Evolutionary conservation across 2,113 vertebrate genomes (phyloP), one percentile per base, ranked within the genome.

Genomic region (Rhinolophus ferrumequinum): DNA sequence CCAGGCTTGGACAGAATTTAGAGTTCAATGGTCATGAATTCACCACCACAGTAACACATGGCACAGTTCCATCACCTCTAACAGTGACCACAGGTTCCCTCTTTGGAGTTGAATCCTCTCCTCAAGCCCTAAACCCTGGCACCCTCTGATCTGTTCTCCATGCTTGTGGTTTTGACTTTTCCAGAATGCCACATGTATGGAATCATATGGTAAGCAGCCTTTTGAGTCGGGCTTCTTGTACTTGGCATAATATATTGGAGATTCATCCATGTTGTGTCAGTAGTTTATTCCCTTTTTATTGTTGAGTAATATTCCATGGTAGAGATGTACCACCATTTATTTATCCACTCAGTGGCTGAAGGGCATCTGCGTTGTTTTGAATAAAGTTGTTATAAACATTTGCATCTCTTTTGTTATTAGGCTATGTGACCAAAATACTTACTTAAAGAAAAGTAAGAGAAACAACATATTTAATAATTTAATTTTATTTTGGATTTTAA

Each of bases 401-500:
- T 26, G 35, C 52, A 52, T 73, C 52, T 86, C 26, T 82, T 66
- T 50, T 67, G 14, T 52, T 38, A 58, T 9, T 70, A 82, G 58
- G 10, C 21, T 15, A 47, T 33, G 8, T 13, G 15, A 47, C 21
- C 54, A 67, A 80, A 90, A 5, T 5, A 0, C 13, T 58, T 85
- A 21, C 54, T 88, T 62, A 3, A 54, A 69, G 96, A 83, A 76
- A 82, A 67, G 47, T 28, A 76, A 28, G n/a, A 47, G 35, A 79
- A 58, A 12, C 18, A 64, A 60, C 7, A 26, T 16, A 16, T 56
- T 47, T 70, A 22, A 8, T 80, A 0, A 6, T 88, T 96, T 96
- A 8, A 69, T 47, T 88, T 96, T 72, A 60, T 66, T 86, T 97
- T 38, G 50, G 35, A 70, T 93, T 72, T 93, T 30, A 77, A 54